Evolutionary conservation across 2,797 vertebrate genomes (phyloP).

Genomic region (Hephaestus fuliginosus): DNA sequence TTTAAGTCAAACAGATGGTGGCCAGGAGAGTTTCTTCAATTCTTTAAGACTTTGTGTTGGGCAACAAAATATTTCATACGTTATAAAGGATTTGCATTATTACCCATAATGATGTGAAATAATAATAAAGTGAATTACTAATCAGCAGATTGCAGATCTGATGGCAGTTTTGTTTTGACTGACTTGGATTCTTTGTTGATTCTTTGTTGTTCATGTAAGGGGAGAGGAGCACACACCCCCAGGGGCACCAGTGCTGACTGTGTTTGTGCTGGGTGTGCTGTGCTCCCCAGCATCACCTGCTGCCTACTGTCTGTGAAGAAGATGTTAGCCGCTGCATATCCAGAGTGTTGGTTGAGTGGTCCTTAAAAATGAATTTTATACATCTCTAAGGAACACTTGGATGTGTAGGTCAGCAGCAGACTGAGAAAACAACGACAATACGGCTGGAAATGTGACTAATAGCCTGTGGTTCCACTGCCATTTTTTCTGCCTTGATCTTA

Average conservation of each 20-base stretch:
- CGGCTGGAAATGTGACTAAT: neutral
- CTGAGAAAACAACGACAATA: neutral
- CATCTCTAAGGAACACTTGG: neutral
- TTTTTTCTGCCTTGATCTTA: neutral
- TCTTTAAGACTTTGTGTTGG: too few relatives aligned
- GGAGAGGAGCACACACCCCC: too few relatives aligned
- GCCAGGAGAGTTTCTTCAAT: too few relatives aligned
- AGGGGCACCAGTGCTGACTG: too few relatives aligned
- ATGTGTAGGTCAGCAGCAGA: neutral
- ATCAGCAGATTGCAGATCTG: neutral
- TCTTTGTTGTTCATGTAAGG: neutral
- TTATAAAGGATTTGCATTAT: neutral
- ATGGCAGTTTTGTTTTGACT: neutral
- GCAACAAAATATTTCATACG: too few relatives aligned
- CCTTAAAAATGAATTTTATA: neutral
- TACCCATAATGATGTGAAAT: neutral
- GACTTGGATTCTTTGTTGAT: neutral
- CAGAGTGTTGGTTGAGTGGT: neutral
- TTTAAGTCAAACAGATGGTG: too few relatives aligned
- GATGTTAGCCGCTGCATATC: neutral
- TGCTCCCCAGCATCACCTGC: too few relatives aligned
- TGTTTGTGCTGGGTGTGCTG: too few relatives aligned
- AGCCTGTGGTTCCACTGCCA: neutral
- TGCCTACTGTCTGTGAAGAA: too few relatives aligned
- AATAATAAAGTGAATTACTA: neutral